These are phyloP conservation scores for Rynchops niger DNA, from an alignment of 2,113 vertebrate species.

Conservation along the genomic window DNA sequence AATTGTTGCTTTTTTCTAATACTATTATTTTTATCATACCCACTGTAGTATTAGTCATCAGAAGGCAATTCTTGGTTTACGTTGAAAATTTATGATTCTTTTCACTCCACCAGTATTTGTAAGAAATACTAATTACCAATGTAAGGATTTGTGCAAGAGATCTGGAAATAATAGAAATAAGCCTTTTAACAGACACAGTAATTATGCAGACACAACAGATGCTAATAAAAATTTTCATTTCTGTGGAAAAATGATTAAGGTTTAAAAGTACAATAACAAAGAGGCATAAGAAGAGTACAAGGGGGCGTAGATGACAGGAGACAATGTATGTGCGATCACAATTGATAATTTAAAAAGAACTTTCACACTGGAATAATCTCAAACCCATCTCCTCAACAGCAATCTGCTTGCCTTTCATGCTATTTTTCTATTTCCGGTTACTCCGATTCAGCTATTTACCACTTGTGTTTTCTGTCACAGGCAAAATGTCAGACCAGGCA, in stretches of 20 bases:
- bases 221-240: constrained; percentile 53
- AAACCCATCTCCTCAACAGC: neutral
- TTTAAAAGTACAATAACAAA: constrained; percentile 44
- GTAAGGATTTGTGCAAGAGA: constrained; percentile 26
- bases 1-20: neutral
- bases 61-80: neutral
- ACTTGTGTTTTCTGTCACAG: neutral
- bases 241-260: constrained; percentile 49
- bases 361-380: constrained; percentile 25
- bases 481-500: neutral
- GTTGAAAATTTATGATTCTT: neutral
- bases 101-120: neutral
- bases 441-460: neutral
- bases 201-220: constrained; percentile 61
- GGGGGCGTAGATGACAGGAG: neutral
- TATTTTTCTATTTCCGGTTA: neutral
- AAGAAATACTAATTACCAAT: constrained; percentile 26
- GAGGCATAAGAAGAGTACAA: neutral
- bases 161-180: constrained; percentile 48
- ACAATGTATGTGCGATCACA: constrained; percentile 39
- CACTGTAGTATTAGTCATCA: neutral
- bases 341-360: constrained; percentile 38
- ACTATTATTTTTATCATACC: neutral
- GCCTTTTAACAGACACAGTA: constrained; percentile 37
- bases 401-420: constrained; percentile 1